Evolutionary conservation across 2,888 invertebrate genomes (phyloP).

Genomic region (Hypolimnas misippus): DNA sequence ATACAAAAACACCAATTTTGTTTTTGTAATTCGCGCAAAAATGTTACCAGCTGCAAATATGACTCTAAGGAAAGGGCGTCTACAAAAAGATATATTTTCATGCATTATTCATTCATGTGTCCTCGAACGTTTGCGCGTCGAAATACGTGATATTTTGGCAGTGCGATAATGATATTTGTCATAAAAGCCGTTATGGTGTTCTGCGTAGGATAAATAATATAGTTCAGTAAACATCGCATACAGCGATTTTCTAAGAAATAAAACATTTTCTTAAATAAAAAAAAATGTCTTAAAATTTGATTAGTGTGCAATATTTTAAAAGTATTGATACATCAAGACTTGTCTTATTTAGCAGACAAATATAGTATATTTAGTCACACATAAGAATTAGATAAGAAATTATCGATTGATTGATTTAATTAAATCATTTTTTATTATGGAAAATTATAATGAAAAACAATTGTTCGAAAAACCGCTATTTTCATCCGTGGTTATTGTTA

Average conservation of each 20-base stretch:
- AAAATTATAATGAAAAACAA: too few relatives aligned
- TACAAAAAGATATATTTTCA: conserved; percentile 78
- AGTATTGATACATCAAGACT: background rate
- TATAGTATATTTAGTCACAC: too few relatives aligned
- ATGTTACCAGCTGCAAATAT: conserved; percentile 69
- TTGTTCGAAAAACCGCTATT: too few relatives aligned
- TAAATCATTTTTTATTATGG: too few relatives aligned
- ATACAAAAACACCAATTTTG: conserved; percentile 38
- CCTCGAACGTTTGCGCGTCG: conserved; percentile 76
- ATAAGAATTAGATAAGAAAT: too few relatives aligned
- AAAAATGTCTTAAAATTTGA: background rate
- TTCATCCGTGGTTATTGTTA: too few relatives aligned
- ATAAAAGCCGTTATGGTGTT: conserved; percentile 54
- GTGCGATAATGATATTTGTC: conserved; percentile 74
- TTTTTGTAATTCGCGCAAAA: conserved; percentile 55
- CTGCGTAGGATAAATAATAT: conserved; percentile 22
- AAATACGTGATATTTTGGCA: conserved; percentile 66
- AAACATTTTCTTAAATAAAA: background rate
- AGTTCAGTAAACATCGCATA: conserved; percentile 7
- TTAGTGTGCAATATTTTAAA: background rate
- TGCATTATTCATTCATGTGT: conserved; percentile 79
- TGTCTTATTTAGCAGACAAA: too few relatives aligned
- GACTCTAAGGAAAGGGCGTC: conserved; percentile 63
- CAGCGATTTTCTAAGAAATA: background rate
- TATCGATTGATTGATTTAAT: too few relatives aligned